These are phyloP conservation scores for Chondrosia reniformis DNA, from an alignment of 37 sponge, comb jelly and placozoan genomes.

Conservation along the genomic window DNA sequence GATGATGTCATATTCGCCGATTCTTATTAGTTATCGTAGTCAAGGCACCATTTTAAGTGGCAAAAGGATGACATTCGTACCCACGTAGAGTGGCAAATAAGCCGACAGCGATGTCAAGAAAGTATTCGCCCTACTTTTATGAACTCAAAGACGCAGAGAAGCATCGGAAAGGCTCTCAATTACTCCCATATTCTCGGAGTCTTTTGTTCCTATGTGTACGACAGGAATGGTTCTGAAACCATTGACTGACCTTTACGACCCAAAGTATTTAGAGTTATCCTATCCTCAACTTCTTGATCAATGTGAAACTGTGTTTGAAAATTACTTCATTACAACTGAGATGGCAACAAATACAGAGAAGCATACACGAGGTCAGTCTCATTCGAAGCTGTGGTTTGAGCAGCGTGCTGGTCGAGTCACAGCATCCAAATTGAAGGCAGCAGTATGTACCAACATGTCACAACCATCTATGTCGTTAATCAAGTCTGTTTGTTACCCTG, in stretches of 20 bases:
- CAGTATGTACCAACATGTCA: slow-evolving; percentile 20
- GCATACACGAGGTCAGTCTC: slow-evolving; percentile 27
- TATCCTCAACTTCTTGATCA: slow-evolving; percentile 26
- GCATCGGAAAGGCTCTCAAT: slow-evolving; percentile 25
- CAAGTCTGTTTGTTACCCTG: slow-evolving; percentile 49
- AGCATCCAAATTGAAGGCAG: slow-evolving; percentile 48
- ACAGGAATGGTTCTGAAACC: slow-evolving; percentile 25
- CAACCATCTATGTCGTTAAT: slow-evolving; percentile 46
- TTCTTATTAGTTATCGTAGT: background rate
- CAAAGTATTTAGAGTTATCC: slow-evolving; percentile 10
- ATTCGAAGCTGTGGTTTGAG: slow-evolving; percentile 44
- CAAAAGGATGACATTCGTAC: background rate
- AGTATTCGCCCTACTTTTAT: no score
- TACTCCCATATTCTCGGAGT: slow-evolving; percentile 17
- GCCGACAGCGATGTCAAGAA: no score
- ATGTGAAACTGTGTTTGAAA: slow-evolving; percentile 18
- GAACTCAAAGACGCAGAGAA: background rate
- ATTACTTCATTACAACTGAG: slow-evolving; percentile 17
- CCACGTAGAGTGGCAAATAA: background rate
- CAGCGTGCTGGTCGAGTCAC: slow-evolving; percentile 58
- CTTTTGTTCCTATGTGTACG: slow-evolving; percentile 26
- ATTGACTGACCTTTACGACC: slow-evolving; percentile 27
- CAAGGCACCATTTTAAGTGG: slow-evolving; percentile 10
- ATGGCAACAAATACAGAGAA: slow-evolving; percentile 18
- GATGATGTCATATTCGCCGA: background rate